phyloP scores from a whole-genome alignment of 1,140 invertebrate species.

The Drosophila azteca region DNA sequence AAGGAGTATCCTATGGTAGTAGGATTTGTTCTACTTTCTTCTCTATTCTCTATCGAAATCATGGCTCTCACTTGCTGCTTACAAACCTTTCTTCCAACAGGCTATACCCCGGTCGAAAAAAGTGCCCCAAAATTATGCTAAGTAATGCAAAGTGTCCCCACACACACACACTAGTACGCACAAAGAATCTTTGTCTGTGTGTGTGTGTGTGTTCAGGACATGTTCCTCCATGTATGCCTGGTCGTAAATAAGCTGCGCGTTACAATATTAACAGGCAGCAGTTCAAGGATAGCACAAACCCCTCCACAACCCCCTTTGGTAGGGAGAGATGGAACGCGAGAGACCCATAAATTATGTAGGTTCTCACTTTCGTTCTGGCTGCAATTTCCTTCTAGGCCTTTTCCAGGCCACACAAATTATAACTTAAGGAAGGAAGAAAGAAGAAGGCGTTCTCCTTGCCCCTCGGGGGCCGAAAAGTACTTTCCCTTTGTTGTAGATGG shows the following conservation, averaged over 20 bases:
- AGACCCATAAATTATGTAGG: constrained; percentile 58
- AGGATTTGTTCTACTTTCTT: no score
- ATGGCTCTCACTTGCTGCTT: no score
- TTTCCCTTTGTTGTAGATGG: background rate
- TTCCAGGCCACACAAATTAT: constrained; percentile 55
- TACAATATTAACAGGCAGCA: constrained; percentile 57
- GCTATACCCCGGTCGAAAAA: background rate
- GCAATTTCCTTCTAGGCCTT: constrained; percentile 55
- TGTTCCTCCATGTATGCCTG: constrained; percentile 20
- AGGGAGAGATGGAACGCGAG: constrained; percentile 10
- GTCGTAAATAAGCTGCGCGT: constrained; percentile 67
- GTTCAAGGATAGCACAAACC: constrained; percentile 27
- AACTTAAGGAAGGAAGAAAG: constrained; percentile 44
- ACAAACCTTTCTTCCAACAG: background rate
- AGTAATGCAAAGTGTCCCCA: constrained; percentile 47
- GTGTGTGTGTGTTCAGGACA: constrained; percentile 15
- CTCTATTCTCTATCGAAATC: no score
- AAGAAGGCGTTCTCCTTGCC: background rate
- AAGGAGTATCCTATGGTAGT: no score
- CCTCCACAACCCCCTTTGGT: no score
- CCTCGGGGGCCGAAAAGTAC: background rate
- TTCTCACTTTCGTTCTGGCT: constrained; percentile 33
- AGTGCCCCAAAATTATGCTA: constrained; percentile 34
- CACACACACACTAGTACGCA: constrained; percentile 17
- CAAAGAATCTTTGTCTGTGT: constrained; percentile 20